Base-by-base conservation (phyloP, 2,888 invertebrate species). In the Lordiphosa andalusiaca region DNA sequence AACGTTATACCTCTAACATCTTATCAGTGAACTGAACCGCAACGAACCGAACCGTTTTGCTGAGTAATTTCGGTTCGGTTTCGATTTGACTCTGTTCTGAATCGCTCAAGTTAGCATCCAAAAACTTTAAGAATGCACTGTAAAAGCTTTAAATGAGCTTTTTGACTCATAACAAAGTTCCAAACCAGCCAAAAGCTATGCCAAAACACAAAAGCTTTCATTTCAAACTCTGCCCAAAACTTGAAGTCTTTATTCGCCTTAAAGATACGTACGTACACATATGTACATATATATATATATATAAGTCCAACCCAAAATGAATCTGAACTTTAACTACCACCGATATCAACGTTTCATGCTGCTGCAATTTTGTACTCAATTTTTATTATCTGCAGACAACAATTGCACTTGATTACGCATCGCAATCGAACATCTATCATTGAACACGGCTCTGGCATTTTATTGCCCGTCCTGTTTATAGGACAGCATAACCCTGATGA, bases 401-500 rank as follows among this genome's bases (percentile, higher is more conserved):
- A 59, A 51, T 37, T 46, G 59, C 39, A 40, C 30, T 52, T 23
- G 41, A 51, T 51, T 33, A 37, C 23, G 37, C 37, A 51, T 36
- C 35, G 46, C 50, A 63, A 60, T 35, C 23, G 41, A 63, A 40
- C 62, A 55, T 55, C 63, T 50, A 63, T 63, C 69, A 53, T 35
- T 50, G 58, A 41, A 52, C 37, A 30, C 59, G 76, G 49, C 51
- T 49, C 59, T 57, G 51, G 42, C 56, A 56, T 64, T 62, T 67
- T 53, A 61, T 41, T 52, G 53, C 48, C 10, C 35, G 9, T 33
- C 30, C 47, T 10, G 13, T 25, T 60, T 65, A 62, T 70, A 61
- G 58, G 80, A 62, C 55, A 60, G 53, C 47, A 33, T 55, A 58
- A 55, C 60, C 56, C 62, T 50, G 53, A 52, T 50, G 58, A 47